Evolutionary conservation across 2,113 vertebrate genomes (phyloP).

Genomic region (Caretta caretta): DNA sequence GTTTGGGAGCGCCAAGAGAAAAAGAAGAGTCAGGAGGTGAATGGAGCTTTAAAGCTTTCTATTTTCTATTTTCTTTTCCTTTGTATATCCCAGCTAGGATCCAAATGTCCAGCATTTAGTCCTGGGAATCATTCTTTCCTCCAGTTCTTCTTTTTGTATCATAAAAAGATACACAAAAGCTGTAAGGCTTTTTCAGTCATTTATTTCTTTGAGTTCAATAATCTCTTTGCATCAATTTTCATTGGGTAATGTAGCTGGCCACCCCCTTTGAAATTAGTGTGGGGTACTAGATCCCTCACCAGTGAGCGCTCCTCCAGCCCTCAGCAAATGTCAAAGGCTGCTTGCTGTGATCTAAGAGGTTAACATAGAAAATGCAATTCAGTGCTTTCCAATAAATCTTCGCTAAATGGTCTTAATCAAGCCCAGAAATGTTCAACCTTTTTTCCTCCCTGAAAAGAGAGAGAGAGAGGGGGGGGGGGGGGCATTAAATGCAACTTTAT

Average conservation of each 20-base stretch:
- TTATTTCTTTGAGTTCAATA: background rate
- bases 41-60: background rate
- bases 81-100: background rate
- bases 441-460: background rate
- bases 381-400: constrained; percentile 31
- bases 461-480: background rate
- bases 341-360: constrained; percentile 65
- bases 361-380: background rate
- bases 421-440: constrained; percentile 11
- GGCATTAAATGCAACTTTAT: background rate
- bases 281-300: accelerated
- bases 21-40: background rate
- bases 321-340: constrained; percentile 53
- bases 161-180: background rate
- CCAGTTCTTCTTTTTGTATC: background rate
- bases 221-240: background rate
- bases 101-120: accelerated
- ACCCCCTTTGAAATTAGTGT: background rate
- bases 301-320: background rate
- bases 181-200: background rate
- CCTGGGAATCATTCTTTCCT: background rate
- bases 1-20: background rate
- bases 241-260: background rate
- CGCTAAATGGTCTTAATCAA: constrained; percentile 33
- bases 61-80: background rate